Evolutionary conservation across 2,888 invertebrate genomes (phyloP).

Genomic region (Hydriomena furcata): DNA sequence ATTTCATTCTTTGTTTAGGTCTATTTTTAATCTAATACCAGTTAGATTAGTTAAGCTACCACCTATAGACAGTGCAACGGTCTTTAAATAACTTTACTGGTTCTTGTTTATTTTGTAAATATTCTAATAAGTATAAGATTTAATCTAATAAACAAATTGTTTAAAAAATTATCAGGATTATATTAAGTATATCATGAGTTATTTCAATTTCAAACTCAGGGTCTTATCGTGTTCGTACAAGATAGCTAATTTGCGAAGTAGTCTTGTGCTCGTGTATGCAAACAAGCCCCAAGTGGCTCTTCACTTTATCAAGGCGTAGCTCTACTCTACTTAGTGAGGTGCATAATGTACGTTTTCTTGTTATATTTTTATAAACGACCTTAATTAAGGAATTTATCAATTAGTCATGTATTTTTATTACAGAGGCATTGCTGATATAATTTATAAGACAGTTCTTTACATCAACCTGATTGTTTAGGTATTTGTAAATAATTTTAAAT

Average conservation of each 20-base stretch:
- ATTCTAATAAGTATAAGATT: too few relatives aligned
- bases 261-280: slow-evolving; percentile 45
- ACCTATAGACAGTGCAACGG: too few relatives aligned
- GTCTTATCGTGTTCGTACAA: slow-evolving; percentile 29
- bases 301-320: slow-evolving; percentile 48
- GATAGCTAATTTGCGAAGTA: slow-evolving; percentile 47
- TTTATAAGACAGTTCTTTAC: too few relatives aligned
- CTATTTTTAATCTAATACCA: too few relatives aligned
- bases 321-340: slow-evolving; percentile 30
- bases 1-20: too few relatives aligned
- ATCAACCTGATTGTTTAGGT: too few relatives aligned
- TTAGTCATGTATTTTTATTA: neutral
- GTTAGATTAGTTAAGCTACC: too few relatives aligned
- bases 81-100: too few relatives aligned
- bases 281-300: slow-evolving; percentile 59
- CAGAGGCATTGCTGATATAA: too few relatives aligned
- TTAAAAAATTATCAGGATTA: neutral
- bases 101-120: too few relatives aligned
- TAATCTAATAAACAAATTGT: too few relatives aligned
- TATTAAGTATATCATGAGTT: neutral
- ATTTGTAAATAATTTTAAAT: too few relatives aligned
- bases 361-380: slow-evolving; percentile 2
- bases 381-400: neutral
- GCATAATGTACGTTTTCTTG: slow-evolving; percentile 18
- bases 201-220: slow-evolving; percentile 4